Evolutionary conservation across 1,140 invertebrate genomes (phyloP), one percentile per base, ranked within the genome.

Genomic region (Drosophila suzukii): DNA sequence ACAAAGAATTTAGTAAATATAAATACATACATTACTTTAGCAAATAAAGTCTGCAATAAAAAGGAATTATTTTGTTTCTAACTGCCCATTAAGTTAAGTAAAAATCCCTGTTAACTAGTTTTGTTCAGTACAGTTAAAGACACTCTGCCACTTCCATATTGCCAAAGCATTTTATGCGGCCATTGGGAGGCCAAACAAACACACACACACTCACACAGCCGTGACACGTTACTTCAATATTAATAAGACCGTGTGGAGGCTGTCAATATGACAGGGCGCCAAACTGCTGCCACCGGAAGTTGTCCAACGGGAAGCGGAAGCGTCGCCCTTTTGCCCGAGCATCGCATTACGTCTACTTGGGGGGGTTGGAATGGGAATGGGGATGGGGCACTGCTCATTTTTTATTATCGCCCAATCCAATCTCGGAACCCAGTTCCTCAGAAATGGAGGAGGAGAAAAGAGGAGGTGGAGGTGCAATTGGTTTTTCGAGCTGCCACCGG

Each of bases 361-460:
- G 15, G 55, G 6, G 55, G n/a, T n/a, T n/a, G n/a, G n/a, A n/a
- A n/a, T 50, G 53, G 60, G 41, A 43, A 27, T 27, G 27, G 27
- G 20, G 15, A 46, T 20, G 43, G 43, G 17, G 50, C 68, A 50
- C 55, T 47, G 55, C 58, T 81, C 55, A 56, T 49, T 70, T 84
- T 88, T 79, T 83, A 83, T 74, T 88, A 83, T 80, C 79, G 72
- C 60, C 71, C 83, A 77, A 74, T 77, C 78, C 83, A 88, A 88
- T 88, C 83, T 83, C 76, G 32, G 50, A 41, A 12, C 51, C 41
- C 49, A 39, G 24, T 36, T 38, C 43, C 47, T 38, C 17, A 39
- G 20, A 39, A 5, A 11, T 30, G 76, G 60, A 54, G 71, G 50
- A 36, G 34, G 34, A 10, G 34, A 5, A 1, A 10, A 7, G 15